These are phyloP conservation scores for Oasisia sp. DNA, from an alignment of 2,888 invertebrate genomes.

Conservation along the genomic window DNA sequence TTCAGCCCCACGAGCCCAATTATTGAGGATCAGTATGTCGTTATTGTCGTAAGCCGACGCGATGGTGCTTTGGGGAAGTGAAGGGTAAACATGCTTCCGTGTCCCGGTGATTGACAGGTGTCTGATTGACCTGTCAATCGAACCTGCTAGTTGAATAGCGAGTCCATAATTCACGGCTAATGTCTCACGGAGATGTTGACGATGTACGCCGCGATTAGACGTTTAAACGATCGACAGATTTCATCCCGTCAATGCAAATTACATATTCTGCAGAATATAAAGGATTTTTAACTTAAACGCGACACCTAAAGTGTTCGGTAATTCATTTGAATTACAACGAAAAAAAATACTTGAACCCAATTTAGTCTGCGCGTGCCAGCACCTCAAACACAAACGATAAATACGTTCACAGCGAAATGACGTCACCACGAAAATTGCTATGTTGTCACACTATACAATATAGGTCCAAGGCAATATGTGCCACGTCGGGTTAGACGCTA, in stretches of 20 bases:
- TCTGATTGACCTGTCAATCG: neutral
- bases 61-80: neutral
- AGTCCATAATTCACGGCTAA: neutral
- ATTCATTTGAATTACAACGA: constrained; percentile 12
- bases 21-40: constrained; percentile 6
- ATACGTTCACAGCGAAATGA: neutral
- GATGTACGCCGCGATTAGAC: neutral
- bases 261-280: neutral
- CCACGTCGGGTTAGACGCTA: no score
- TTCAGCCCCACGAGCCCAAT: neutral
- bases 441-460: neutral
- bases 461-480: no score
- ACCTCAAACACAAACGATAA: neutral
- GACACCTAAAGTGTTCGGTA: neutral
- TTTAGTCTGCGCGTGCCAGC: constrained; percentile 1
- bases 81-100: neutral
- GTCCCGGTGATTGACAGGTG: neutral
- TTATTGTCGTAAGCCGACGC: constrained; percentile 6
- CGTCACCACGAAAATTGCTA: neutral
- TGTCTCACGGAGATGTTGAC: neutral
- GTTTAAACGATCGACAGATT: neutral
- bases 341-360: neutral
- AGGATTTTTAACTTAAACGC: neutral
- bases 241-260: neutral
- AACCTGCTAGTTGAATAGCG: neutral